phyloP scores from a whole-genome alignment of 2,797 vertebrate genomes.

The Urocyon cinereoargenteus region DNA sequence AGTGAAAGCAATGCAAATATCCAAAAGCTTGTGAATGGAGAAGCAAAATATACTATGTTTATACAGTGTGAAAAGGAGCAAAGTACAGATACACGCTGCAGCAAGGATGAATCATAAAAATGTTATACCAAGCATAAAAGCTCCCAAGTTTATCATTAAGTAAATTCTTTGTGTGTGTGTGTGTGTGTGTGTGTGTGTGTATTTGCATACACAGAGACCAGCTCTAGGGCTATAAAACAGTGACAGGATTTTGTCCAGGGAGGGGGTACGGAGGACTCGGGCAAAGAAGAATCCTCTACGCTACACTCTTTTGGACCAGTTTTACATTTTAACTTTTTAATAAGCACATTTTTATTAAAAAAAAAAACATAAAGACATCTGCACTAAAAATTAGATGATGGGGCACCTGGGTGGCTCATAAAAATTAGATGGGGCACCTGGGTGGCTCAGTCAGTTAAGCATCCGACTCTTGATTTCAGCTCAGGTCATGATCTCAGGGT shows the following conservation, averaged over 20 bases:
- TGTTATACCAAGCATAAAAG: not conserved
- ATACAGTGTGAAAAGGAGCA: not conserved
- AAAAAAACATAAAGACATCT: not conserved
- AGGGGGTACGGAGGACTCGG: rapidly evolving
- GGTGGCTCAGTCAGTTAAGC: not conserved
- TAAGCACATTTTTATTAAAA: not conserved
- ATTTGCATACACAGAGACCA: not conserved
- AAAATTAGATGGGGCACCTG: not conserved
- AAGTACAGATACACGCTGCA: not conserved
- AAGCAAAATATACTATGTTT: not conserved
- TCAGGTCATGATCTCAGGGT: not conserved
- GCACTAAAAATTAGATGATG: conserved; percentile 7
- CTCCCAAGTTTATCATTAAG: not conserved
- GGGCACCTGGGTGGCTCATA: not conserved
- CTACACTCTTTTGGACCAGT: not conserved
- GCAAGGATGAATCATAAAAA: not conserved
- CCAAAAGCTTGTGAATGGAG: not conserved
- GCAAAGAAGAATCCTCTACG: not conserved
- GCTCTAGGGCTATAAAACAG: not conserved
- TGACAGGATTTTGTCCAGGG: not conserved
- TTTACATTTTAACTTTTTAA: not conserved
- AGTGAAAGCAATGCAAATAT: not conserved
- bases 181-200: not conserved
- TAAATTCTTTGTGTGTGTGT: not conserved
- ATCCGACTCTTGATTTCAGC: not conserved